Evolutionary conservation across 2,888 invertebrate genomes (phyloP), one percentile per base, ranked within the genome.

Genomic region (Galerucella calmariensis): DNA sequence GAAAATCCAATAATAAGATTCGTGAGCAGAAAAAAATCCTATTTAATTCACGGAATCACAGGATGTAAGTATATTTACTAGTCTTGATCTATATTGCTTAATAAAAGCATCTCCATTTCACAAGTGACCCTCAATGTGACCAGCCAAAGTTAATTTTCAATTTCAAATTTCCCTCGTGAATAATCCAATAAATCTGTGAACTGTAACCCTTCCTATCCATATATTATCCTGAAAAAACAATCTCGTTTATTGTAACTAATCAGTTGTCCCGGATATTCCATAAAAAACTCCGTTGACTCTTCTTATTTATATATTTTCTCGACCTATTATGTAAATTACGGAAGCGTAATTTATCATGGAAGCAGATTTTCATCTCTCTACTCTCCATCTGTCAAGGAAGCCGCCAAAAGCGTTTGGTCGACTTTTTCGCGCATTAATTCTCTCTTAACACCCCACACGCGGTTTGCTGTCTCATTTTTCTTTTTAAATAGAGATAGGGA

Each of bases 321-420:
- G 46, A 56, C 56, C 71, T 71, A 71, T 71, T 71, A 71, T 71
- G 71, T 65, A 71, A 65, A 71, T 71, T 66, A 66, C 71, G 58
- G 14, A 14, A 66, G 58, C 65, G 66, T 71, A 58, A 71, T 71
- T 71, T 71, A 71, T 71, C 65, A 71, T 71, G 65, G 46, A 71
- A 71, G 56, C 71, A 71, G 71, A 71, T 71, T 71, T 71, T 65
- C 56, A 71, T 71, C 46, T 71, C 63, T 41, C 70, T 41, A 53
- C 56, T 69, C 62, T 66, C 71, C 65, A 66, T 71, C 70, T 71
- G 71, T 66, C 71, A 71, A 56, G n/a, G 61, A 48, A 69, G 62
- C 69, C 41, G 61, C 61, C 61, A 61, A 62, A 61, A 68, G 44
- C 68, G 68, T 51, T 63, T 63, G 63, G 71, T 16, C 71, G 58